phyloP scores from a whole-genome alignment of 1,140 invertebrate species.

The Drosophila bocki region DNA sequence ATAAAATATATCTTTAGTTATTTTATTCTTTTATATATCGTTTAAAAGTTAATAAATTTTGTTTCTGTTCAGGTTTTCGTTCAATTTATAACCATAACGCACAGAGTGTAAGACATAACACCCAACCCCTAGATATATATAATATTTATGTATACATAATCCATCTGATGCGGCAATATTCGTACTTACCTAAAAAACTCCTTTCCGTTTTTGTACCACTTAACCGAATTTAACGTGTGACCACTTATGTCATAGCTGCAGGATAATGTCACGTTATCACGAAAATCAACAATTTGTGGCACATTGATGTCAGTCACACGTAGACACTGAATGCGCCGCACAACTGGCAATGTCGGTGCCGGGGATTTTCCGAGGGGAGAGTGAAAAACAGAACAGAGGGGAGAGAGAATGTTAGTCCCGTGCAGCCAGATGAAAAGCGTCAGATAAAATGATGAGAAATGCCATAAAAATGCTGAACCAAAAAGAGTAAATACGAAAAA shows the following conservation, averaged over 20 bases:
- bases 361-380: constrained; percentile 9
- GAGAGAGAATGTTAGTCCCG: constrained; percentile 31
- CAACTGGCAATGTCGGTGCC: constrained; percentile 48
- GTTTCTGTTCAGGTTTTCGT: no score
- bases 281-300: constrained; percentile 86
- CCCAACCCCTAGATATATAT: not conserved
- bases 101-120: not conserved
- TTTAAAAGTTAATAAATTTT: no score
- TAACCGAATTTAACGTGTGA: constrained; percentile 90
- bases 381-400: constrained; percentile 4
- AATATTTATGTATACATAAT: constrained; percentile 3
- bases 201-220: constrained; percentile 91
- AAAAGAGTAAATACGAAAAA: constrained; percentile 46
- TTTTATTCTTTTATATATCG: no score
- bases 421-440: constrained; percentile 51
- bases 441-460: constrained; percentile 81
- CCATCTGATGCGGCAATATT: not conserved
- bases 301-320: constrained; percentile 84
- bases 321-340: constrained; percentile 76
- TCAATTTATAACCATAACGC: not conserved
- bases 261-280: constrained; percentile 86
- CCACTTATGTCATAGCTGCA: constrained; percentile 87
- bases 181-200: constrained; percentile 89
- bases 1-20: no score
- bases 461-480: constrained; percentile 63